Conservation (phyloP, 2,888 invertebrate species). For the Beris morrisii region DNA sequence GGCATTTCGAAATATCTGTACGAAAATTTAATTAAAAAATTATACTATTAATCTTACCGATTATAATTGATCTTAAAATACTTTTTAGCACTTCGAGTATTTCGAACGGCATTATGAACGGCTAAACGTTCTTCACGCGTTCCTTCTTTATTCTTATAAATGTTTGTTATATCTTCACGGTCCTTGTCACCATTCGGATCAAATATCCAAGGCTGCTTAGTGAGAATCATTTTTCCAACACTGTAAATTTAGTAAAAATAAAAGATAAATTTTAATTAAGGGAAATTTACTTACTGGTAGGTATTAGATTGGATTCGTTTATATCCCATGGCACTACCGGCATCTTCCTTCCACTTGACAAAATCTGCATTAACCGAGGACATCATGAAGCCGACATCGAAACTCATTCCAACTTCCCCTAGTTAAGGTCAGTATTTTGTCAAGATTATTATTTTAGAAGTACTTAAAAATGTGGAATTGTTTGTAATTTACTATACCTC, state of each 20-base stretch:
- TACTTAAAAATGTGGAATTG: background rate
- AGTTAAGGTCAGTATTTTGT: background rate
- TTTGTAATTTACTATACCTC: conserved; percentile 57
- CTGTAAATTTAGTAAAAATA: conserved; percentile 54
- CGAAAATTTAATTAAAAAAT: background rate
- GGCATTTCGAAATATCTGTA: conserved; percentile 65
- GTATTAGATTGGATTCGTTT: conserved; percentile 71
- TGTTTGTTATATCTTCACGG: conserved; percentile 67
- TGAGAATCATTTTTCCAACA: conserved; percentile 73
- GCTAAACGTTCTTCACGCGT: conserved; percentile 72
- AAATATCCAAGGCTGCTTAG: conserved; percentile 72
- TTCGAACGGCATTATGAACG: conserved; percentile 73
- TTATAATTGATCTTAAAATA: background rate
- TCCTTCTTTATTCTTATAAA: conserved; percentile 75
- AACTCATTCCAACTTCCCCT: conserved; percentile 65
- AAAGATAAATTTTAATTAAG: background rate
- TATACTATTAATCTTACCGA: too few species aligned
- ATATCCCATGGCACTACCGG: conserved; percentile 65
- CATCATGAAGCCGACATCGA: conserved; percentile 76
- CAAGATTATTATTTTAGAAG: background rate
- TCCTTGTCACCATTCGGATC: conserved; percentile 74
- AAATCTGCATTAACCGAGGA: conserved; percentile 83
- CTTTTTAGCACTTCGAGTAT: conserved; percentile 65
- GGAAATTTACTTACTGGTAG: conserved; percentile 64
- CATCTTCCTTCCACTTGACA: conserved; percentile 75